These are phyloP conservation scores for Clanis bilineata DNA, from an alignment of 2,888 invertebrate species.

Conservation along the genomic window DNA sequence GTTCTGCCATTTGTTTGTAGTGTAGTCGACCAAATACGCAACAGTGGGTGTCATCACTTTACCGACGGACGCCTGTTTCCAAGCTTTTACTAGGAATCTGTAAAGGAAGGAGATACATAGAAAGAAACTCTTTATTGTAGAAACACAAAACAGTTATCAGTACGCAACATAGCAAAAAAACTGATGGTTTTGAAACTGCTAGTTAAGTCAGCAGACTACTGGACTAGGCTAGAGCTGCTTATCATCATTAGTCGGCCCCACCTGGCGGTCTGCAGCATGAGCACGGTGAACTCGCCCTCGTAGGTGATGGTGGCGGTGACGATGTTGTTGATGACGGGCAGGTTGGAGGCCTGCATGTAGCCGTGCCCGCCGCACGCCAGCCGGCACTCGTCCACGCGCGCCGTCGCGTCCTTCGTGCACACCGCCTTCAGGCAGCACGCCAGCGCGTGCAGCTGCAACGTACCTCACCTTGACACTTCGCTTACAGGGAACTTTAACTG, in stretches of 20 bases:
- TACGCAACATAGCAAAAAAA: too few species aligned
- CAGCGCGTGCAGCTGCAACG: constrained; percentile 91
- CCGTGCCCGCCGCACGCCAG: constrained; percentile 97
- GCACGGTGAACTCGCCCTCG: constrained; percentile 97
- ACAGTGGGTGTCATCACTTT: constrained; percentile 86
- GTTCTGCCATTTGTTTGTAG: constrained; percentile 59
- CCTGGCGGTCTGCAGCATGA: constrained; percentile 93
- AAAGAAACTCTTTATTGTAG: too few species aligned
- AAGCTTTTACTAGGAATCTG: constrained; percentile 90
- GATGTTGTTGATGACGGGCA: constrained; percentile 91
- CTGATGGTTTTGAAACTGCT: too few species aligned
- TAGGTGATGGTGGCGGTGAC: constrained; percentile 94
- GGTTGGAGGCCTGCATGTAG: constrained; percentile 91
- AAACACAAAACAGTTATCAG: too few species aligned
- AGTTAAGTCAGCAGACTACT: too few species aligned
- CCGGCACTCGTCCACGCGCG: constrained; percentile 90
- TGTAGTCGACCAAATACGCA: constrained; percentile 81
- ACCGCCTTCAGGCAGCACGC: constrained; percentile 96
- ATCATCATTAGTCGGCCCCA: too few species aligned
- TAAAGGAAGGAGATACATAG: too few species aligned
- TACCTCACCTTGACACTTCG: too few species aligned
- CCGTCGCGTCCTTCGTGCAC: constrained; percentile 86
- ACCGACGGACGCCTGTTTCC: constrained; percentile 85
- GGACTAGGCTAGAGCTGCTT: too few species aligned
- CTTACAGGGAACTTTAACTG: too few species aligned